phyloP scores from a whole-genome alignment of 2,888 invertebrate genomes.

The Barypeithes pellucidus region DNA sequence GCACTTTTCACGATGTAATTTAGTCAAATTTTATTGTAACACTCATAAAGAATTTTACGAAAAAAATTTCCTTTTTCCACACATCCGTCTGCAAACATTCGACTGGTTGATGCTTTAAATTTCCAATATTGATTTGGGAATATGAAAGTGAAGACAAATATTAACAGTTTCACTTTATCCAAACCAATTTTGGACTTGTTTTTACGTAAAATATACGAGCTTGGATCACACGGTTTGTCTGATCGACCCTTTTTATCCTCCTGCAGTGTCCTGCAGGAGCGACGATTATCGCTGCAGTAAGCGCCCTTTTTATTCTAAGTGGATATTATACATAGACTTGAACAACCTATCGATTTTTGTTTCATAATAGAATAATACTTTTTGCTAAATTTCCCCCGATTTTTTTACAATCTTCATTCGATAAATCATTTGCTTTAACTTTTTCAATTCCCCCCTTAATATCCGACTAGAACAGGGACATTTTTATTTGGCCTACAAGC shows the following conservation, averaged over 20 bases:
- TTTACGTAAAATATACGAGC: constrained; percentile 9
- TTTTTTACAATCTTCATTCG: constrained; percentile 3
- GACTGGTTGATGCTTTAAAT: constrained; percentile 37
- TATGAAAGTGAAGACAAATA: constrained; percentile 15
- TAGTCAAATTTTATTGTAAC: background rate
- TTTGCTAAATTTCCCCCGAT: too few species aligned
- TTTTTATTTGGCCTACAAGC: constrained; percentile 22
- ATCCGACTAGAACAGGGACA: constrained; percentile 5
- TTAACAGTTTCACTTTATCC: background rate
- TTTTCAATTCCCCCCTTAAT: background rate
- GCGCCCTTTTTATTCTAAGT: too few species aligned
- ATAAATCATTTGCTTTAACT: constrained; percentile 23
- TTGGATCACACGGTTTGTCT: constrained; percentile 2
- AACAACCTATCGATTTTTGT: too few species aligned
- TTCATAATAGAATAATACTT: too few species aligned
- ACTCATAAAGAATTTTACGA: background rate
- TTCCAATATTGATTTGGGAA: constrained; percentile 15
- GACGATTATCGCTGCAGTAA: too few species aligned
- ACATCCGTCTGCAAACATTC: constrained; percentile 47
- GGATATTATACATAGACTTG: too few species aligned
- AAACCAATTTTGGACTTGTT: constrained; percentile 13
- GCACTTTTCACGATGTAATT: too few species aligned
- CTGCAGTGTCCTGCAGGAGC: too few species aligned
- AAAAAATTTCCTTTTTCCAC: constrained; percentile 19
- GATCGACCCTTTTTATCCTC: constrained; percentile 3